Conservation (phyloP, 2,888 invertebrate genomes). For the Molorchus minor region DNA sequence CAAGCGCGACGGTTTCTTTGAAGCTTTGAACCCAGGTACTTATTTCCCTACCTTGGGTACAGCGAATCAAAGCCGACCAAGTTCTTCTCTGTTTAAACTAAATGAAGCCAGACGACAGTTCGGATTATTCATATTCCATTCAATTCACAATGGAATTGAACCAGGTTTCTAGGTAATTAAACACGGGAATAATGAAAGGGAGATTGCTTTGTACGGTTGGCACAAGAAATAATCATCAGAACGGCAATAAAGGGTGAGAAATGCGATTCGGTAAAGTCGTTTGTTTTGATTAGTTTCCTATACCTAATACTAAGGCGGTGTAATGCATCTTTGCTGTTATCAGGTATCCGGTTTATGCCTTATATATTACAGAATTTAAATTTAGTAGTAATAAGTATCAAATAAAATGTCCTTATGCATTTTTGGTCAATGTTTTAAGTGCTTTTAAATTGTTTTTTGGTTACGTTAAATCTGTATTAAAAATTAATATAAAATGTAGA, state of each 20-base stretch:
- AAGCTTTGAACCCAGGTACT: too few species aligned
- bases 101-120: slow-evolving; percentile 1
- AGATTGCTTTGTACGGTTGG: neutral
- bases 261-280: slow-evolving; percentile 1
- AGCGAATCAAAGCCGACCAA: neutral
- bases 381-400: neutral
- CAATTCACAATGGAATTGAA: slow-evolving; percentile 3
- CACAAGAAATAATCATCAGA: neutral
- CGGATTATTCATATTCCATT: slow-evolving; percentile 7
- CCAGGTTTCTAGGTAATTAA: slow-evolving; percentile 2
- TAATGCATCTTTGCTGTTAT: neutral
- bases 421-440: too few species aligned
- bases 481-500: too few species aligned
- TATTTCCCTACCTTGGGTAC: too few species aligned
- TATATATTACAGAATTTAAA: too few species aligned
- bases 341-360: neutral
- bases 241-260: neutral
- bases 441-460: too few species aligned
- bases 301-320: neutral
- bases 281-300: neutral
- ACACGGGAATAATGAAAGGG: neutral
- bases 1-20: too few species aligned
- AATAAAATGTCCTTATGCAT: neutral
- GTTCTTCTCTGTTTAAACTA: neutral
- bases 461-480: too few species aligned